Base-by-base conservation (phyloP, 37 sponge, comb jelly and placozoan species). In the Crambe crambe region DNA sequence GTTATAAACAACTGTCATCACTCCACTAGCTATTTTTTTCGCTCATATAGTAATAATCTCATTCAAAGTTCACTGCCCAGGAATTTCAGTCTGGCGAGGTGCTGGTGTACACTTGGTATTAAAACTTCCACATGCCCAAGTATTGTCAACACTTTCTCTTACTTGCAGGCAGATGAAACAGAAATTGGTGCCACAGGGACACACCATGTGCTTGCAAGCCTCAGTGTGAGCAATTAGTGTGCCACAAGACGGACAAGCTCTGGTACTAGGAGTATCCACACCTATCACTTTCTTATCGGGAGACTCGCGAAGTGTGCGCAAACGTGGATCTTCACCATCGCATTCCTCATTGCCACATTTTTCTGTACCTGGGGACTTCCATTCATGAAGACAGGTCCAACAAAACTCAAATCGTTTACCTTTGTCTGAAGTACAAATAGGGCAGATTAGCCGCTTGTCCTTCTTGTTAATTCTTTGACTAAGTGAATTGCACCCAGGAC, bases 181-280 rank as follows among this genome's bases (percentile, higher is more conserved):
- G 59, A 88, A 88, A 25, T 62, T 57, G 23, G 57, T 59, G 1
- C 73, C 23, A 42, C 89, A 88, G 3, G n/a, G 62, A 59, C 89
- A 88, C 3, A 37, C 75, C 83, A 88, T 82, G 63, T 88, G 83
- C 66, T 88, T 88, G 58, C 89, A 88, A 37, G 43, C 78, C 15
- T 29, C 67, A 31, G 44, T 82, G 37, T 88, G 89, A 27, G 82
- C 83, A 37, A 88, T 77, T 29, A 77, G 34, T n/a, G 47, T 20
- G 17, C 89, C 89, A 82, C 89, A 88, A 5, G 37, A 29, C 0
- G 78, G 78, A 78, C 89, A 88, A 12, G 78, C 78, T 22, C 89
- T 71, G 22, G 30, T 51, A n/a, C 81, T 77, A 27, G 89, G 89
- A 23, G 76, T 62, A 22, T 54, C 20, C 29, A 88, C 83, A 10